Conservation (phyloP, 1,140 invertebrate genomes). For the Drosophila kanapiae region DNA sequence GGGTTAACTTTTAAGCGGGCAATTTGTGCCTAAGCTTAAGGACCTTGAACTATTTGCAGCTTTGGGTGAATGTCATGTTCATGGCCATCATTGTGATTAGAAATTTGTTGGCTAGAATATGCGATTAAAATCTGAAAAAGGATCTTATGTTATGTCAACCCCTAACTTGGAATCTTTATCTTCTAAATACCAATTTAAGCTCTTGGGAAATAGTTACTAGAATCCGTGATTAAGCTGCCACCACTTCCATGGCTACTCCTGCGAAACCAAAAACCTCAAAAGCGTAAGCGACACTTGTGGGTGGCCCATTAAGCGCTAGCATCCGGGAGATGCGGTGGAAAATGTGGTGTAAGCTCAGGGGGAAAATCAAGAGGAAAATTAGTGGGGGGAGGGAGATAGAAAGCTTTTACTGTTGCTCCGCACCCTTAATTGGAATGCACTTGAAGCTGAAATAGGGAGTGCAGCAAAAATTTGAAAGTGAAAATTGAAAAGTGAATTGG, state of each 20-base stretch:
- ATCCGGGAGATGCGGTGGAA: background rate
- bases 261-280: slow-evolving; percentile 48
- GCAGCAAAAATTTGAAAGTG: slow-evolving; percentile 47
- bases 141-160: background rate
- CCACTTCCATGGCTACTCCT: background rate
- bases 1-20: slow-evolving; percentile 9
- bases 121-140: background rate
- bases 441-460: slow-evolving; percentile 62
- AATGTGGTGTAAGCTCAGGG: background rate
- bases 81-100: background rate
- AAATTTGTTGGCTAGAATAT: background rate
- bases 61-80: background rate
- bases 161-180: background rate
- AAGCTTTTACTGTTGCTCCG: slow-evolving; percentile 38
- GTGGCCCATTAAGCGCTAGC: slow-evolving; percentile 54
- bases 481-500: slow-evolving; percentile 36
- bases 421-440: slow-evolving; percentile 78
- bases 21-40: background rate
- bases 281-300: slow-evolving; percentile 70
- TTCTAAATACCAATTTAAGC: background rate
- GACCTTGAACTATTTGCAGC: background rate
- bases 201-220: background rate
- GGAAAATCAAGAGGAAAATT: slow-evolving; percentile 15
- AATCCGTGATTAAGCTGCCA: slow-evolving; percentile 15
- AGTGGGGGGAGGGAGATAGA: background rate